Conservation (phyloP, 2,888 invertebrate species). For the Orthosia cruda region DNA sequence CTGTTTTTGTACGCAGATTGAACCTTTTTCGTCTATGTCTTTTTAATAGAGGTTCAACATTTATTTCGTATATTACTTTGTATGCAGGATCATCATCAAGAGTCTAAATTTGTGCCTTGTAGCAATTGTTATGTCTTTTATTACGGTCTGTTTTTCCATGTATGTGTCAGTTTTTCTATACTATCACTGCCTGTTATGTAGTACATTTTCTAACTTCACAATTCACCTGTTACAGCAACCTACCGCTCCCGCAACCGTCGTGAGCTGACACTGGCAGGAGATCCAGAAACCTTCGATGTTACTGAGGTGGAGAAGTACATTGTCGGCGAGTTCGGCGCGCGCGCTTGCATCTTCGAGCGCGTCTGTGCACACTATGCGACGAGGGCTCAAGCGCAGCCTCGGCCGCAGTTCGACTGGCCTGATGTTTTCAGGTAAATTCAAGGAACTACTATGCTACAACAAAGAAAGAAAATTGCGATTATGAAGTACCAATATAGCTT, state of each 20-base stretch:
- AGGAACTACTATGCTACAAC: not conserved
- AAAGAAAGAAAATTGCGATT: too few relatives aligned
- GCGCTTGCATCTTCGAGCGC: conserved; percentile 95
- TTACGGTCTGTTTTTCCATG: too few relatives aligned
- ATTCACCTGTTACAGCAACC: conserved; percentile 91
- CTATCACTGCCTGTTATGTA: too few relatives aligned
- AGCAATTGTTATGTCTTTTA: too few relatives aligned
- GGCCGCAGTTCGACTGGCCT: conserved; percentile 93
- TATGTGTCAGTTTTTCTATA: too few relatives aligned
- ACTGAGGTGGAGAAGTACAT: conserved; percentile 95
- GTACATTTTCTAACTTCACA: not conserved
- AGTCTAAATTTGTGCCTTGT: not conserved
- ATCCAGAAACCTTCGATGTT: conserved; percentile 90
- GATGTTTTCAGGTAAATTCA: conserved; percentile 94
- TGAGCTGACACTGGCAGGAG: conserved; percentile 79
- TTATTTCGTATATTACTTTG: too few relatives aligned
- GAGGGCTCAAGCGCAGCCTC: conserved; percentile 88
- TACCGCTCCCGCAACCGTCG: conserved; percentile 94
- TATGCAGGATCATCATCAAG: not conserved
- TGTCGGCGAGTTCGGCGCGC: conserved; percentile 94
- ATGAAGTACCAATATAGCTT: too few relatives aligned
- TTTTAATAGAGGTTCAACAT: too few relatives aligned
- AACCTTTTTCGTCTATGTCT: too few relatives aligned
- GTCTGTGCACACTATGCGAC: conserved; percentile 95
- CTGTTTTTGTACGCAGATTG: too few relatives aligned